These are phyloP conservation scores for Tetrao urogallus DNA, from an alignment of 2,113 vertebrate genomes.

Conservation along the genomic window DNA sequence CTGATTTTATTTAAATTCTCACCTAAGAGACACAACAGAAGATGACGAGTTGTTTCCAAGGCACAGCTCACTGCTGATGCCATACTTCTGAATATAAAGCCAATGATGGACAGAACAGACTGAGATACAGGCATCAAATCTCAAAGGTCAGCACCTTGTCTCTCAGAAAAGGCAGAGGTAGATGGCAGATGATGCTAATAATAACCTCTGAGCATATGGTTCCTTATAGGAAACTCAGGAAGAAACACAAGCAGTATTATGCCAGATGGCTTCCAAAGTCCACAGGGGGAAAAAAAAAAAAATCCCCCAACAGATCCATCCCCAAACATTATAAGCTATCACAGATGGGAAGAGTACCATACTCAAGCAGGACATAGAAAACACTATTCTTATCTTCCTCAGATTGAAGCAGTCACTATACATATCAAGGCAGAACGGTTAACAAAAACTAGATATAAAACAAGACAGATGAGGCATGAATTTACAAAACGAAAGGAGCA, in stretches of 20 bases:
- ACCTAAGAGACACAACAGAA: background rate
- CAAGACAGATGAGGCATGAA: background rate
- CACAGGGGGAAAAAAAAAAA: background rate
- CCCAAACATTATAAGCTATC: background rate
- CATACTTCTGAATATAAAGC: background rate
- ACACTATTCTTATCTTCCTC: background rate
- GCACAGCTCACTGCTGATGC: background rate
- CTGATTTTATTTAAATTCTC: background rate
- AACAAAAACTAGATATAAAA: background rate
- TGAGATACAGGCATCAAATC: background rate
- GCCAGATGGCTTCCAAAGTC: background rate
- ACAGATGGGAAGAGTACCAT: background rate
- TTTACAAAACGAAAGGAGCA: background rate
- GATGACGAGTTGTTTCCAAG: background rate
- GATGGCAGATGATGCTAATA: background rate
- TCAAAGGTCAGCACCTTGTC: background rate
- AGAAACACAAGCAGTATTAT: background rate
- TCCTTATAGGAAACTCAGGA: background rate
- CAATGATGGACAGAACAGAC: background rate
- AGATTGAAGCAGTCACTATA: background rate
- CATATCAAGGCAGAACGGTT: background rate
- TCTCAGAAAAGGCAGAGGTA: background rate
- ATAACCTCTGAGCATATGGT: background rate
- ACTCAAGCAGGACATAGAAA: fast-evolving
- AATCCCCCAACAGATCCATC: background rate